Evolutionary conservation across 2,888 invertebrate genomes (phyloP), one percentile per base, ranked within the genome.

Genomic region (Leptinotarsa juncta): DNA sequence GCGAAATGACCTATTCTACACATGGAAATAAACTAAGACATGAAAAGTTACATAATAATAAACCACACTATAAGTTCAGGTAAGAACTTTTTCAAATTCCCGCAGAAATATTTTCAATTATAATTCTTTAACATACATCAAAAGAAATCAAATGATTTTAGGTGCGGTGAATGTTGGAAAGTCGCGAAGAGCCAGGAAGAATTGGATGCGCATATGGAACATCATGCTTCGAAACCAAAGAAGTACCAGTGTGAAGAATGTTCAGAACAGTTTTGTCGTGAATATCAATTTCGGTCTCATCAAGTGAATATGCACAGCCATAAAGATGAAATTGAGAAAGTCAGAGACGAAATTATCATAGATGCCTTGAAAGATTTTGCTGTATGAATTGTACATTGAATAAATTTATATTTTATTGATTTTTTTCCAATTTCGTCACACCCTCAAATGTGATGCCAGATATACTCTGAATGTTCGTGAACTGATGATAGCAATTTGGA

Each of bases 11-110:
- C 1, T 62, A 62, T 62, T 32, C 62, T 15, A 32, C 32, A n/a
- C n/a, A 2, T 42, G 16, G 26, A 32, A 62, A 42, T 62, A 32
- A 32, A 62, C 2, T 3, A 10, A 62, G 26, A 16, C 62, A 62
- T 32, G 62, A 62, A n/a, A 62, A 62, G 16, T n/a, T 32, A 32
- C 62, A 62, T 62, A 32, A 62, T 62, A 32, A 42, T 26, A 12
- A 62, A 5, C 62, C 62, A 62, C 32, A 62, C 26, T 62, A 32
- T n/a, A 32, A 32, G n/a, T 62, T 62, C 62, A 32, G 62, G 62
- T 62, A 32, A 10, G 32, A 32, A 32, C 32, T 42, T 62, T 62
- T 7, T 10, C 2, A 15, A 14, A 32, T 15, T 16, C 16, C 32
- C 2, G 32, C 32, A 32, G 32, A 32, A 10, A 32, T 0, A 10